Conservation (phyloP, 2,888 invertebrate genomes). For the Metacarcinus magister region DNA sequence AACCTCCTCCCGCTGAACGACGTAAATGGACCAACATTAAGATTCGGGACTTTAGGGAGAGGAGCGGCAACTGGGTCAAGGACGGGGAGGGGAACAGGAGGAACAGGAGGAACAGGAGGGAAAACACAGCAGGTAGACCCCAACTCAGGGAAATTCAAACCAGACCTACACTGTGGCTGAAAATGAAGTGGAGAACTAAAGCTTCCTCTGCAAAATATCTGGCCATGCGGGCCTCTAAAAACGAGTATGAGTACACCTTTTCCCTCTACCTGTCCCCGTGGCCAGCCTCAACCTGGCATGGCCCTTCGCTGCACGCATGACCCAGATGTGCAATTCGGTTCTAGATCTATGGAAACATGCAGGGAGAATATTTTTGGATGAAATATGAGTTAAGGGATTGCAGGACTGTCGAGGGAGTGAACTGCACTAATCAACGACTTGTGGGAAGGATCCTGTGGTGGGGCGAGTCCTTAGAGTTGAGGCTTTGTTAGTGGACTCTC, state of each 20-base stretch:
- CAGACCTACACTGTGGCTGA: conserved; percentile 11
- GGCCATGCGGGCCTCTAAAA: background rate
- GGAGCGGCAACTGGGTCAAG: background rate
- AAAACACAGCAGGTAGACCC: background rate
- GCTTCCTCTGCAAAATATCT: conserved; percentile 14
- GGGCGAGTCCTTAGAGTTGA: too few relatives aligned
- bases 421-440: background rate
- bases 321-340: background rate
- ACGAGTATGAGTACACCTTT: background rate
- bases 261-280: background rate
- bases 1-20: background rate
- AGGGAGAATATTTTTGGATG: background rate
- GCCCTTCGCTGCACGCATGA: background rate
- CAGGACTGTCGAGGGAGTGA: background rate
- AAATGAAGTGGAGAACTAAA: background rate
- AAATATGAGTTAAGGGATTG: background rate
- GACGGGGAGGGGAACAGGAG: background rate
- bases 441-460: too few relatives aligned
- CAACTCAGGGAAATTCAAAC: background rate
- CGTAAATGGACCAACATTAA: background rate
- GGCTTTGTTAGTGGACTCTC: too few relatives aligned
- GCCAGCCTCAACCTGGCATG: background rate
- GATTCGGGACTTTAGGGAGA: conserved; percentile 22
- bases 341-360: conserved; percentile 1
- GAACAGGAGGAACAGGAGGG: background rate